A percentile compares a stretch with the other conserved stretches of the same genome.
Evolutionary conservation across 1,140 invertebrate genomes (phyloP).

Genomic region (Drosophila erecta): DNA sequence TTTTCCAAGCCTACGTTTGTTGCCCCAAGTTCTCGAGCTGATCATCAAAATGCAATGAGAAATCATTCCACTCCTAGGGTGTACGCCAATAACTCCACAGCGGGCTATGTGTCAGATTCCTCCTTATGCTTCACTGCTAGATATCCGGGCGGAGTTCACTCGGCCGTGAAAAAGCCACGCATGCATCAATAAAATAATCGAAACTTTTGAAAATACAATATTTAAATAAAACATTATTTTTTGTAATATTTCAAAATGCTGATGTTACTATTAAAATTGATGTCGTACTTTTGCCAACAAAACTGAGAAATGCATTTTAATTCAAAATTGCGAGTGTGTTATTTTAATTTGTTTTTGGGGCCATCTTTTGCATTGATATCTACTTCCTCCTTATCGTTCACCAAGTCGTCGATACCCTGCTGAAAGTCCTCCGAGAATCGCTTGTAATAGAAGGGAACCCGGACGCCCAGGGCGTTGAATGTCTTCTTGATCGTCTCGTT

Average conservation of each 20-base stretch:
- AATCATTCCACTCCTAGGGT: not conserved
- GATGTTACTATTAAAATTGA: no score
- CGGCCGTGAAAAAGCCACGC: not conserved
- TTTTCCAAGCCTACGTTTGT: no score
- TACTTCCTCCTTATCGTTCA: not conserved
- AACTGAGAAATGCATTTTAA: not conserved
- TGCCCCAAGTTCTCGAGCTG: no score
- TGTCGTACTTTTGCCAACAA: not conserved
- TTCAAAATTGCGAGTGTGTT: not conserved
- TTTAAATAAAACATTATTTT: no score
- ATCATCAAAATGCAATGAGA: no score
- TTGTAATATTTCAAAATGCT: not conserved
- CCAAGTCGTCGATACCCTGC: not conserved
- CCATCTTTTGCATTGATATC: not conserved
- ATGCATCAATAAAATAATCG: not conserved
- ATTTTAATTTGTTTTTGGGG: not conserved
- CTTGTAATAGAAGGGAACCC: conserved; percentile 7
- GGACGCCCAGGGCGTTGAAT: conserved; percentile 7
- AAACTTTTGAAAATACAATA: no score
- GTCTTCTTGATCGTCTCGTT: conserved; percentile 36
- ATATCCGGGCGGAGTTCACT: not conserved
- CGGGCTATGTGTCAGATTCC: not conserved
- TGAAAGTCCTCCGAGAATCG: conserved; percentile 22
- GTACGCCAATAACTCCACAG: not conserved
- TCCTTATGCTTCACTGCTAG: not conserved